Conservation (phyloP, 2,888 invertebrate species). For the Tipula helvola region DNA sequence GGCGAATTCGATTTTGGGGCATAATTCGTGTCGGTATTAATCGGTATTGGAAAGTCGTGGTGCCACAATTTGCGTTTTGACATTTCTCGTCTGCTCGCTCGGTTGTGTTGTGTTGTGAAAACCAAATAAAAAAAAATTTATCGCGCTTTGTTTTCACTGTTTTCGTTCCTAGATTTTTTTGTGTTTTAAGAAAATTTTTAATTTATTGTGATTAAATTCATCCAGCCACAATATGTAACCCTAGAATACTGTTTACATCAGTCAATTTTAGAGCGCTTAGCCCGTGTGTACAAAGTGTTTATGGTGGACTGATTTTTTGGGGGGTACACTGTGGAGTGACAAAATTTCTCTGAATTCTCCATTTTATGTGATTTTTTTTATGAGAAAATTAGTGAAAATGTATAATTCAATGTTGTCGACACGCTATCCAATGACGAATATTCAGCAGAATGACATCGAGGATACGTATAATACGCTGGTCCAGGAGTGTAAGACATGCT, state of each 20-base stretch:
- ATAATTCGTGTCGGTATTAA: neutral
- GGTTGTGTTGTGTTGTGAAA: neutral
- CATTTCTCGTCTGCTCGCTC: neutral
- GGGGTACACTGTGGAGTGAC: neutral
- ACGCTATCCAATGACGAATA: slow-evolving; percentile 5
- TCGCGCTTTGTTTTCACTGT: neutral
- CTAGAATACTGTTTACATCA: neutral
- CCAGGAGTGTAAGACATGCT: slow-evolving; percentile 4
- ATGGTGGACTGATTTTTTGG: neutral
- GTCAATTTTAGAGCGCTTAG: neutral
- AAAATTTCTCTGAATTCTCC: neutral
- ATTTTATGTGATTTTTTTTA: neutral
- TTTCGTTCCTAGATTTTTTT: neutral
- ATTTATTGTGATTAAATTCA: neutral
- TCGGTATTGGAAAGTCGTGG: neutral
- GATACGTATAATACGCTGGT: neutral
- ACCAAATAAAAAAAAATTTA: neutral
- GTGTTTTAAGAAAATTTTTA: neutral
- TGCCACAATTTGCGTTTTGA: neutral
- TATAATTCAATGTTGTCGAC: neutral
- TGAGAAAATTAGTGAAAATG: slow-evolving; percentile 7
- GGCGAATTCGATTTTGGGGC: neutral
- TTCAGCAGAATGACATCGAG: neutral
- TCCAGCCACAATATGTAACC: neutral
- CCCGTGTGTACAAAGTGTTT: neutral